phyloP scores from a whole-genome alignment of 2,888 invertebrate genomes.

The Phengaris alcon region DNA sequence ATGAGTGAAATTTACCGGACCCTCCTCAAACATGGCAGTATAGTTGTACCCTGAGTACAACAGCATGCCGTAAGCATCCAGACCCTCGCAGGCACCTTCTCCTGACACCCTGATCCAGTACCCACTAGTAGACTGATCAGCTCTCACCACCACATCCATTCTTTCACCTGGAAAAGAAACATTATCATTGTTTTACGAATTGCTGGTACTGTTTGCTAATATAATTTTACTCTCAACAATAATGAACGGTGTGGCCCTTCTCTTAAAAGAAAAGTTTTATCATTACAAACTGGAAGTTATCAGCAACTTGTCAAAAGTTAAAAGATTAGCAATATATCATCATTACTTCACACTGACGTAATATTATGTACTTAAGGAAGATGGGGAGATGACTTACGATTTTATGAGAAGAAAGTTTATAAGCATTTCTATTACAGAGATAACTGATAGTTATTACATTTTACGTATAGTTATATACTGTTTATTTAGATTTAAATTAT shows the following conservation, averaged over 20 bases:
- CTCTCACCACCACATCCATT: conserved; percentile 79
- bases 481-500: no score
- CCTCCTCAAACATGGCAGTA: conserved; percentile 60
- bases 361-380: neutral
- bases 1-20: conserved; percentile 47
- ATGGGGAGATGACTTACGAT: neutral
- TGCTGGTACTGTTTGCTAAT: no score
- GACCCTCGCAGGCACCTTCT: conserved; percentile 68
- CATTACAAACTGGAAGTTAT: neutral
- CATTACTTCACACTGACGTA: neutral
- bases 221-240: no score
- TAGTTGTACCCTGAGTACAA: conserved; percentile 77
- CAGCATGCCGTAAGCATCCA: conserved; percentile 61
- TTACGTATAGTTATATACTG: neutral
- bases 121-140: conserved; percentile 68
- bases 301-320: neutral
- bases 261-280: neutral
- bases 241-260: neutral
- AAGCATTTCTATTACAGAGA: neutral
- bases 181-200: neutral
- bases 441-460: neutral
- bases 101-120: conserved; percentile 79
- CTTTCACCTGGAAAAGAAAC: conserved; percentile 77
- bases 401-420: neutral
- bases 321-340: neutral